A percentile compares a stretch with the other conserved stretches of the same genome.
These are phyloP conservation scores for Calliphora vicina DNA, from an alignment of 1,140 invertebrate species.

Conservation along the genomic window DNA sequence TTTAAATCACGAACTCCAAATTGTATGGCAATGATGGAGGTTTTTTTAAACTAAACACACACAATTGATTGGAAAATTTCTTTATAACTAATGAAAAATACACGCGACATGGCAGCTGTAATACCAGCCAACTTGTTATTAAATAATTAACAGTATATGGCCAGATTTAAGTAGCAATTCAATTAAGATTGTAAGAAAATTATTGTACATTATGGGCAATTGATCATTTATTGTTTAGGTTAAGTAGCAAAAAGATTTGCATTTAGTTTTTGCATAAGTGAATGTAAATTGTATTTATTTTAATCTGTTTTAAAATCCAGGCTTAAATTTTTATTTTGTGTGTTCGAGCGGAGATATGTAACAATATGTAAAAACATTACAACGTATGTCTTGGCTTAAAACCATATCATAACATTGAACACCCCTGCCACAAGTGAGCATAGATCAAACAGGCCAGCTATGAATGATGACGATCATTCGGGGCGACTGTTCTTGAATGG, in stretches of 20 bases:
- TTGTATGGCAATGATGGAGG: not conserved
- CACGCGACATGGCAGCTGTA: not conserved
- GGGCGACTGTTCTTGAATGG: too few relatives aligned
- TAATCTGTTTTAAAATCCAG: too few relatives aligned
- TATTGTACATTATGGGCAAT: not conserved
- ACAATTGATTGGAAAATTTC: conserved; percentile 8
- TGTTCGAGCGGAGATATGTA: too few relatives aligned
- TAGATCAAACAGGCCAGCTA: too few relatives aligned
- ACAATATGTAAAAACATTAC: too few relatives aligned
- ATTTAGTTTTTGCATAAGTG: not conserved
- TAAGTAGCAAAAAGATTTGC: not conserved
- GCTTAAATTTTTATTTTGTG: too few relatives aligned
- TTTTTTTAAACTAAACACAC: not conserved
- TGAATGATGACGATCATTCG: too few relatives aligned
- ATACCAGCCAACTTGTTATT: not conserved
- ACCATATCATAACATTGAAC: too few relatives aligned
- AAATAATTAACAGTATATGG: not conserved
- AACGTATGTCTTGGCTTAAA: too few relatives aligned
- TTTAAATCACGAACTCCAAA: not conserved
- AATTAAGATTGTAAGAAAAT: not conserved
- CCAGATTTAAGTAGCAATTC: not conserved
- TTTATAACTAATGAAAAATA: not conserved
- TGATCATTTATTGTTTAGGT: not conserved
- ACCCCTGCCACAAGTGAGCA: too few relatives aligned
- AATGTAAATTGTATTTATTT: too few relatives aligned